Evolutionary conservation across 2,797 vertebrate species (phyloP).

Genomic region (Sebastiscus tertius): DNA sequence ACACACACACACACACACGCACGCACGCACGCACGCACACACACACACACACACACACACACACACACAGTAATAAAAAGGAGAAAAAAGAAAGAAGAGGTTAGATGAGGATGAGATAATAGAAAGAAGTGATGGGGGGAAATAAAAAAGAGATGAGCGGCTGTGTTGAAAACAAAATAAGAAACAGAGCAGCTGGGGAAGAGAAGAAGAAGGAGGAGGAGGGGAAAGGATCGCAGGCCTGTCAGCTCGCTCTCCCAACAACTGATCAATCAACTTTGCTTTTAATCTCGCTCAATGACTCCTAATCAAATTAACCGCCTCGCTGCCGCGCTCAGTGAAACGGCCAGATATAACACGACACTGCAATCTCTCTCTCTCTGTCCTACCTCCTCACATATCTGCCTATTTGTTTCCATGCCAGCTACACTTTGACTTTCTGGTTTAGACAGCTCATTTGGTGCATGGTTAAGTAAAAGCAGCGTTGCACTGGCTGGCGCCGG

Average conservation of each 20-base stretch:
- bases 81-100: not conserved
- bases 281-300: slow-evolving; percentile 81
- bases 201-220: not conserved
- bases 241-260: slow-evolving; percentile 53
- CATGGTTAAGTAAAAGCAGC: slow-evolving; percentile 24
- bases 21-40: accelerated
- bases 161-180: slow-evolving; percentile 1
- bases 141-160: not conserved
- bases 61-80: not conserved
- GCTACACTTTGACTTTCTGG: slow-evolving; percentile 20
- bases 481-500: not conserved
- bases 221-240: not conserved
- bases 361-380: not conserved
- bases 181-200: not conserved
- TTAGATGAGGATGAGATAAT: slow-evolving; percentile 2
- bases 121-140: not conserved
- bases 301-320: slow-evolving; percentile 77
- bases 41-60: accelerated
- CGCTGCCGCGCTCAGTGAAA: slow-evolving; percentile 13
- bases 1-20: accelerated
- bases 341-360: not conserved
- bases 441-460: slow-evolving; percentile 24
- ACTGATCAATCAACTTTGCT: slow-evolving; percentile 79
- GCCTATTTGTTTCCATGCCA: slow-evolving; percentile 6
- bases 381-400: not conserved